Base-by-base conservation (phyloP, 1,140 invertebrate genomes). In the Bemisia tabaci region DNA sequence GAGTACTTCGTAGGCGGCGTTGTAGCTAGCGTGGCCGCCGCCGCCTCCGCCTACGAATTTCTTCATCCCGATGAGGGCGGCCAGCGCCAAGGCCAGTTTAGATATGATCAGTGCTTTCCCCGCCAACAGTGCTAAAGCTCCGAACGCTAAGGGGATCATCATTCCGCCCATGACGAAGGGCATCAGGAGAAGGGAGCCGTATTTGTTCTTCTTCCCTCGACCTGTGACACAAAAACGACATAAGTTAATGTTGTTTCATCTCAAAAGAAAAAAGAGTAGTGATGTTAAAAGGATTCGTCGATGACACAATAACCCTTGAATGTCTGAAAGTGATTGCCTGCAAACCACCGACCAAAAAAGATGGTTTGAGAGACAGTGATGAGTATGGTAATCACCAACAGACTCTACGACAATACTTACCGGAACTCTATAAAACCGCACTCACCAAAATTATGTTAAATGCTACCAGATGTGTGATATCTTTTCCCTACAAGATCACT, bases 71-170 rank as follows among this genome's bases (percentile, higher is more conserved):
- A 92, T 89, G 69, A 92, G 91, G 65, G 85, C 87, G 27, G 90
- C 88, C 24, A 91, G 77, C 0, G 90, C 87, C 33, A 92, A 74
- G 9, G 90, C 90, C 60, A 92, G 76, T 74, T 92, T 92, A 72
- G 87, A 89, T 62, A 91, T 86, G 71, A 92, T 91, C 39, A 92
- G 77, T 39, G 89, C 89, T 75, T 92, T 92, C 67, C 89, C 89
- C 23, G 90, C 90, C 27, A 92, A 75, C 21, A 92, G 81, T 2
- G 89, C 88, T 2, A 92, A 76, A 1, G 87, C 87, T 61, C 88
- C 89, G 60, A 91, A 84, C 2, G 88, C 88, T 26, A 92, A 76
- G 1, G 89, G 89, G 21, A 92, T 83, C 72, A 91, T 77, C 69
- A 88, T 89, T 59, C 88, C 89, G 27, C 86, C 87, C 67, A 90